A percentile compares a stretch with the other conserved stretches of the same genome.
phyloP scores from a whole-genome alignment of 1,140 invertebrate species.

The Spodoptera frugiperda region DNA sequence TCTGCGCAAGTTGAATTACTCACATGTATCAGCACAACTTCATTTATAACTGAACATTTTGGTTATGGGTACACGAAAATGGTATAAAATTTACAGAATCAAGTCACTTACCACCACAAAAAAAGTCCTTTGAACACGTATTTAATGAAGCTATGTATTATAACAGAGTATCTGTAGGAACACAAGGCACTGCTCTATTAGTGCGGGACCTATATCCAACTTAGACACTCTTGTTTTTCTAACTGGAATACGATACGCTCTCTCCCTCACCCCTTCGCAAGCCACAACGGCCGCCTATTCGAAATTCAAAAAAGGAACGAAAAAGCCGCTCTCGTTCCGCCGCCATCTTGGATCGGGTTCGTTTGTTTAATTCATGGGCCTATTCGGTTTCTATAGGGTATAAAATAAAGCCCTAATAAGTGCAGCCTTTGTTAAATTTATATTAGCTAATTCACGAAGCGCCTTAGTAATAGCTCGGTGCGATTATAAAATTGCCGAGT shows the following conservation, averaged over 20 bases:
- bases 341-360: conserved; percentile 63
- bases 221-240: conserved; percentile 49
- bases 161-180: neutral
- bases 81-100: too few species aligned
- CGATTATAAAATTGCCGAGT: conserved; percentile 24
- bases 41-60: too few species aligned
- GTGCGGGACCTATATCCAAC: conserved; percentile 10
- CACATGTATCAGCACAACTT: too few species aligned
- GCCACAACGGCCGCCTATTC: conserved; percentile 59
- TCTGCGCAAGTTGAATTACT: too few species aligned
- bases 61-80: too few species aligned
- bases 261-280: conserved; percentile 46
- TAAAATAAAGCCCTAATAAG: conserved; percentile 31
- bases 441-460: conserved; percentile 36
- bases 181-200: conserved; percentile 1
- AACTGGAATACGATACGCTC: conserved; percentile 52
- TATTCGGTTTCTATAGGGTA: conserved; percentile 28
- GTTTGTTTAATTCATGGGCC: conserved; percentile 49
- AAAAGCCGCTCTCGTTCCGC: conserved; percentile 64
- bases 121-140: too few species aligned
- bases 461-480: conserved; percentile 18
- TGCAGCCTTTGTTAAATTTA: conserved; percentile 25
- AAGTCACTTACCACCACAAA: too few species aligned
- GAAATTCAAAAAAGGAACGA: conserved; percentile 72
- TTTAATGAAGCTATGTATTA: too few species aligned